These are phyloP conservation scores for Anolis carolinensis DNA, from an alignment of 2,113 vertebrate genomes.

Conservation along the genomic window DNA sequence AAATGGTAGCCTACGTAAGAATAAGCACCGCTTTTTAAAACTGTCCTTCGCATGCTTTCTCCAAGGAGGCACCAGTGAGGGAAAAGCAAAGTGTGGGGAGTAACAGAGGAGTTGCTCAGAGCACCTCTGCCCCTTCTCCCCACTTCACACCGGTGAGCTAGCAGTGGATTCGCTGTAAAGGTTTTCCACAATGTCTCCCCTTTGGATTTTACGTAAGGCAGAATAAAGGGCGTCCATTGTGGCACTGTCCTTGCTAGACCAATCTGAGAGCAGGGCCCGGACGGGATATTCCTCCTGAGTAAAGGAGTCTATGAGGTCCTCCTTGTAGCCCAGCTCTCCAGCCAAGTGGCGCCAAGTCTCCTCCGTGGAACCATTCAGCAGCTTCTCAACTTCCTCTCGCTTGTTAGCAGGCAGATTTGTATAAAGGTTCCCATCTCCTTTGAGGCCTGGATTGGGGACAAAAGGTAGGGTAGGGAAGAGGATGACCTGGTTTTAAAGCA, in stretches of 20 bases:
- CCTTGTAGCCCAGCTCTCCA: slow-evolving; percentile 89
- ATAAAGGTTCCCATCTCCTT: slow-evolving; percentile 82
- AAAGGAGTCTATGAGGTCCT: slow-evolving; percentile 89
- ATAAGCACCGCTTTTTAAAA: not conserved
- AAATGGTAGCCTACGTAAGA: slow-evolving; percentile 21
- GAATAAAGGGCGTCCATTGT: slow-evolving; percentile 86
- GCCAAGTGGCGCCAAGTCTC: slow-evolving; percentile 93
- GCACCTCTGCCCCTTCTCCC: slow-evolving; percentile 31
- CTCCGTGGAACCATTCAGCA: slow-evolving; percentile 82
- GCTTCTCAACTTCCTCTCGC: slow-evolving; percentile 91
- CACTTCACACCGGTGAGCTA: slow-evolving; percentile 89
- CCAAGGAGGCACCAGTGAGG: not conserved
- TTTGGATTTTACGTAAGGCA: slow-evolving; percentile 88
- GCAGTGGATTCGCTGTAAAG: slow-evolving; percentile 86
- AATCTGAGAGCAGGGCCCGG: slow-evolving; percentile 86
- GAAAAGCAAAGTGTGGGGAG: not conserved
- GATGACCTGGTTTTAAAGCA: not conserved
- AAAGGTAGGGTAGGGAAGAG: not conserved
- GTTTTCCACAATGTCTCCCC: slow-evolving; percentile 90
- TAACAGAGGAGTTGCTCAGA: slow-evolving; percentile 6
- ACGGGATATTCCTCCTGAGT: slow-evolving; percentile 84
- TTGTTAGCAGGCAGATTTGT: slow-evolving; percentile 84
- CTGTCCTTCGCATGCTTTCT: slow-evolving; percentile 39
- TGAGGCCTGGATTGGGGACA: slow-evolving; percentile 74
- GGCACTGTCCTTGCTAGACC: slow-evolving; percentile 89